Evolutionary conservation across 2,797 vertebrate genomes (phyloP).

Genomic region (Lepus oiostolus): DNA sequence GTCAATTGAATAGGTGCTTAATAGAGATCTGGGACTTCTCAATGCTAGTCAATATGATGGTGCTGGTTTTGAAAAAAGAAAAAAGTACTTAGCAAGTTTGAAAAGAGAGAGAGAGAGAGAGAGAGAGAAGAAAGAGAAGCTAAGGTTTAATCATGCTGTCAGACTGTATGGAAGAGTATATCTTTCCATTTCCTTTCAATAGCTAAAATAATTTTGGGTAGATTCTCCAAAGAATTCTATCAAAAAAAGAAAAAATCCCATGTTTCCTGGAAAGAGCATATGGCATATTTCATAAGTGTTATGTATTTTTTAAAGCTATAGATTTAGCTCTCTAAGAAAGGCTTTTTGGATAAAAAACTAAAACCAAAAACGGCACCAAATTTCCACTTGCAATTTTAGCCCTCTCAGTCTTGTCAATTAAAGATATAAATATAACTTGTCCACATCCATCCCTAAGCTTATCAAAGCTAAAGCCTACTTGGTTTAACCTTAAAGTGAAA

Average conservation of each 20-base stretch:
- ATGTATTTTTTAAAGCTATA: conserved; percentile 62
- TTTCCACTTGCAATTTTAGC: conserved; percentile 34
- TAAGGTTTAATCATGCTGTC: conserved; percentile 35
- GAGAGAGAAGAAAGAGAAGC: not conserved
- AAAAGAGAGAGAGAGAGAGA: not conserved
- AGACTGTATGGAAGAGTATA: not conserved
- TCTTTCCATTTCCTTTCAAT: conserved; percentile 50
- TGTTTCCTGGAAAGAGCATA: conserved; percentile 77
- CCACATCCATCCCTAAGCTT: not conserved
- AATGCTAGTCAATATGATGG: not conserved
- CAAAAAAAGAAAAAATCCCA: conserved; percentile 26
- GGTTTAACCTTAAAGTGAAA: conserved; percentile 1
- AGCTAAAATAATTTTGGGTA: conserved; percentile 64
- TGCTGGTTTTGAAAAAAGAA: not conserved
- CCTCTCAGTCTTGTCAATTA: not conserved
- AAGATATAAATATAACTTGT: conserved; percentile 8
- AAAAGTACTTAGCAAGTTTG: not conserved
- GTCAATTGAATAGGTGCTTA: not conserved
- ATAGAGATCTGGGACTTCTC: not conserved
- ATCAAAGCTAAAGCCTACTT: not conserved
- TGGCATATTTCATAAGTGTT: conserved; percentile 63
- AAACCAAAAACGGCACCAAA: conserved; percentile 20
- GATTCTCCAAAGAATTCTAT: conserved; percentile 61
- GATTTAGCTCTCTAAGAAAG: conserved; percentile 32
- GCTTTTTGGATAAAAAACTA: conserved; percentile 20